Conservation (phyloP, 2,888 invertebrate species). For the Dynastes grantii region DNA sequence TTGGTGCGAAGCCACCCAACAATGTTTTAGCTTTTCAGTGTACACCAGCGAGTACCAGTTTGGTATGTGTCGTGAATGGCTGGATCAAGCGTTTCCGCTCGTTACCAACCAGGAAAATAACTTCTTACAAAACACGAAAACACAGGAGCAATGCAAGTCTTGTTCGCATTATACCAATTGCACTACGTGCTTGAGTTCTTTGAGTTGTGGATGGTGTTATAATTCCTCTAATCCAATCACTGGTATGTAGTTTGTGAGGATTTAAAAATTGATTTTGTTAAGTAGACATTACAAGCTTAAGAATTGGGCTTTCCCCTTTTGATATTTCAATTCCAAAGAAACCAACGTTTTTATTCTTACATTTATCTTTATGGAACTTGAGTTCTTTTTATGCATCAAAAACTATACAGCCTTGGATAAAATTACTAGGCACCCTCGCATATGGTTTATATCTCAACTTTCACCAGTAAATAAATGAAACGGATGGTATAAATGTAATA, state of each 20-base stretch:
- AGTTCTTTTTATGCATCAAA: no score
- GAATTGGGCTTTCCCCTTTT: no score
- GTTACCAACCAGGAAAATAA: conserved; percentile 64
- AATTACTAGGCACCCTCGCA: no score
- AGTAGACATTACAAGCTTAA: not conserved
- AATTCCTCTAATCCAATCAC: conserved; percentile 90
- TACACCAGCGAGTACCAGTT: conserved; percentile 96
- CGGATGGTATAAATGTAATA: no score
- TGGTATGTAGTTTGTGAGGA: conserved; percentile 72
- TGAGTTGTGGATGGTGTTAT: conserved; percentile 97
- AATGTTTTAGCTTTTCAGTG: conserved; percentile 96
- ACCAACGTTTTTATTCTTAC: no score
- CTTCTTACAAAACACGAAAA: conserved; percentile 63
- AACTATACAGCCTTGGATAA: no score
- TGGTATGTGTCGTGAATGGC: conserved; percentile 94
- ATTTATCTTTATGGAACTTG: no score
- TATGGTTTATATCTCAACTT: no score
- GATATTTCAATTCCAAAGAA: no score
- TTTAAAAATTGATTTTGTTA: not conserved
- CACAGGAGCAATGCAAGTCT: conserved; percentile 83
- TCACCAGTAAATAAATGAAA: no score
- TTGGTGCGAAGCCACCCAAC: conserved; percentile 94
- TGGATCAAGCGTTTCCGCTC: conserved; percentile 82
- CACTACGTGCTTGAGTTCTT: conserved; percentile 83
- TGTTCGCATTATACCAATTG: conserved; percentile 85